Evolutionary conservation across 2,113 vertebrate species (phyloP), one percentile per base, ranked within the genome.

Genomic region (Acanthochromis polyacanthus): DNA sequence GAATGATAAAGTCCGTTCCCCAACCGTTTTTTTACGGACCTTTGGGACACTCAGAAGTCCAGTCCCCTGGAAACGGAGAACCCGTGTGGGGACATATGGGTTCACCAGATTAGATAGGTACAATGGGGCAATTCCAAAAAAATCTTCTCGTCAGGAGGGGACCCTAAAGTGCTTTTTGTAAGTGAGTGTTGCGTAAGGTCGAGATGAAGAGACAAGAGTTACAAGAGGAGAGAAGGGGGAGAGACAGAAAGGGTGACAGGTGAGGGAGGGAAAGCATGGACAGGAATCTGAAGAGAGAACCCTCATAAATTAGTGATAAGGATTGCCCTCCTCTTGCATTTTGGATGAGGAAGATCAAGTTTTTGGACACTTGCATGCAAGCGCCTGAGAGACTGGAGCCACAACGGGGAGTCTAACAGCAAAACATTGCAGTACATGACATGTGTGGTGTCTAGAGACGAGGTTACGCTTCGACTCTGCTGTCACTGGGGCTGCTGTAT

Each of bases 291-390:
- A 70, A 82, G 67, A 90, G 83, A 83, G 74, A 89, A 77, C 45
- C 88, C 82, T 87, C n/a, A 28, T 88, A 78, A 78, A 90, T 90
- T 72, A 87, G 59, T 89, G 20, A 91, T 75, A 52, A 85, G 89
- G 85, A 16, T 85, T 82, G 85, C 83, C 83, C 85, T 65, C 30
- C 51, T 88, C 65, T 38, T 90, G 51, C 55, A 89, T 88, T 58
- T 82, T 90, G 83, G 38, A 91, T 84, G 87, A 89, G 78, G 28
- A 69, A 73, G 80, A 81, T 90, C 76, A 65, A 32, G 70, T 90
- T 88, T 84, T 85, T 75, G 80, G 75, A 77, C 68, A 57, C 63
- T 75, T 66, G 63, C 60, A 71, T 40, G 66, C 22, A 56, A 46
- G 70, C 38, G 16, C 15, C 45, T 7, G 52, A 43, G 20, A 78